Conservation (phyloP, 2,113 vertebrate species). For the Ranitomeya variabilis region DNA sequence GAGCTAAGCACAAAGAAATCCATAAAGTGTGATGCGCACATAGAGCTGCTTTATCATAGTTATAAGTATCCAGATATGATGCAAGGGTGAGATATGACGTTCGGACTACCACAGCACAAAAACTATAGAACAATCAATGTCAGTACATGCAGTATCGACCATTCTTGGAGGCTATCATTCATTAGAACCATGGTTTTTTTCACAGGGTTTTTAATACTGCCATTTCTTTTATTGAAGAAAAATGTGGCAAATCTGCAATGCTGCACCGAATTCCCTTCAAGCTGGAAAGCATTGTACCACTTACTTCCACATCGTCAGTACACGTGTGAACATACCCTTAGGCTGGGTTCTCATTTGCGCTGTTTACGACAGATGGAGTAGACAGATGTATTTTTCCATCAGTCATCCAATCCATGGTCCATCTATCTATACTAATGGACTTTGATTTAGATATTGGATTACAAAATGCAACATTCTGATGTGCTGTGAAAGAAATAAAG, state of each 20-base stretch:
- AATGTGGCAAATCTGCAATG: background rate
- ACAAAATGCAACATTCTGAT: too few species aligned
- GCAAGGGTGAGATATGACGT: background rate
- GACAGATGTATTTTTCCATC: background rate
- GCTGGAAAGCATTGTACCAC: too few species aligned
- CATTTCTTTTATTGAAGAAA: background rate
- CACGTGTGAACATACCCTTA: background rate
- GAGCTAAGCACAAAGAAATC: background rate
- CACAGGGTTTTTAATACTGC: background rate
- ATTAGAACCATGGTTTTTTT: background rate
- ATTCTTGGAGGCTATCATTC: too few species aligned
- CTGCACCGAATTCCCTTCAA: background rate
- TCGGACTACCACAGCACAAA: background rate
- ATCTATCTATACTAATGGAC: too few species aligned
- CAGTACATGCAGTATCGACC: too few species aligned
- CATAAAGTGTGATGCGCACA: background rate
- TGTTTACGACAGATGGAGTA: background rate
- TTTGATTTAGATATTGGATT: too few species aligned
- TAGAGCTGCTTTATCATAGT: background rate
- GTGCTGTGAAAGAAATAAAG: too few species aligned
- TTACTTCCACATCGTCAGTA: background rate
- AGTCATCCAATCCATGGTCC: background rate
- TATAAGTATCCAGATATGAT: background rate
- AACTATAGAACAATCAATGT: background rate
- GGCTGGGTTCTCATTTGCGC: background rate